A percentile compares a stretch with the other conserved stretches of the same genome.
These are phyloP conservation scores for Megalops atlanticus DNA, from an alignment of 2,113 vertebrate genomes.

Conservation along the genomic window DNA sequence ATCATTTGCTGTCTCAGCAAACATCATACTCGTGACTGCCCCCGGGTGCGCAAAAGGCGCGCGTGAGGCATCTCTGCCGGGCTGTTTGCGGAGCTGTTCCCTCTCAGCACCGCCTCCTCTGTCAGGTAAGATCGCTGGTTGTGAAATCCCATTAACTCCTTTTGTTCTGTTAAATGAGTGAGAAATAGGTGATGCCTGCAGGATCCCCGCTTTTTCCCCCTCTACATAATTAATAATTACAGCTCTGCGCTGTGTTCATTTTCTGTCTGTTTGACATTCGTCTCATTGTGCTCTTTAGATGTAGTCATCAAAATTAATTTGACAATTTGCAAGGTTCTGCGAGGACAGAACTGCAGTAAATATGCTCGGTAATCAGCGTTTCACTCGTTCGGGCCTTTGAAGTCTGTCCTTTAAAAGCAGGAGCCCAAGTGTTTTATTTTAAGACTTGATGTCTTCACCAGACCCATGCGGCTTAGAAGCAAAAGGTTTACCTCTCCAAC, in stretches of 20 bases:
- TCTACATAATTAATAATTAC: slow-evolving; percentile 19
- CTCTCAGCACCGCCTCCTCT: slow-evolving; percentile 36
- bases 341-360: too few relatives aligned
- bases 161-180: neutral
- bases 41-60: slow-evolving; percentile 49
- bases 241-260: neutral
- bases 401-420: too few relatives aligned
- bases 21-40: slow-evolving; percentile 50
- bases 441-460: too few relatives aligned
- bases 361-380: too few relatives aligned
- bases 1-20: slow-evolving; percentile 71
- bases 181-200: neutral
- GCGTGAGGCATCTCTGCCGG: slow-evolving; percentile 23
- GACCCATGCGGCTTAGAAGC: neutral
- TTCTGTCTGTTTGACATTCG: neutral
- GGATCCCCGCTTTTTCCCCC: neutral
- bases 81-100: slow-evolving; percentile 27
- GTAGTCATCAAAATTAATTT: neutral
- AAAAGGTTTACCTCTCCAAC: neutral
- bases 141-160: neutral
- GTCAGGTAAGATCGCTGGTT: slow-evolving; percentile 2
- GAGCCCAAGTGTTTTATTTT: too few relatives aligned
- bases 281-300: neutral
- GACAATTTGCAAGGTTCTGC: too few relatives aligned
- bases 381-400: too few relatives aligned